A percentile compares a stretch with the other conserved stretches of the same genome.
phyloP scores from a whole-genome alignment of 2,113 vertebrate species.

The Suricata suricatta region DNA sequence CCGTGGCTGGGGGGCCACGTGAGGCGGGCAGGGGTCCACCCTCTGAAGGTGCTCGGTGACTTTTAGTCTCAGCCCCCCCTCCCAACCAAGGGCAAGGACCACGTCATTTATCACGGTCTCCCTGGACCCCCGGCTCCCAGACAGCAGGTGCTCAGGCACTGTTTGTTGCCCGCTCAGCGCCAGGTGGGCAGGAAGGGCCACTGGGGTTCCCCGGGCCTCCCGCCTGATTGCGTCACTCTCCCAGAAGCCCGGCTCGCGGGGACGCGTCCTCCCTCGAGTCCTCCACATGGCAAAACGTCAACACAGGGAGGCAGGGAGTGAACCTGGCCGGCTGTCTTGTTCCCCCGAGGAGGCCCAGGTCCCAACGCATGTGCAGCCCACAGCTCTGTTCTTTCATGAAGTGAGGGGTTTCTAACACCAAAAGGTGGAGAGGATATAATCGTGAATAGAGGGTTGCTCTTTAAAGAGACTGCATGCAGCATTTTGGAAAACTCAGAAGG shows the following conservation, averaged over 20 bases:
- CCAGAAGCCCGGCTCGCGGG: neutral
- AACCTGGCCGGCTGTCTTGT: accelerated
- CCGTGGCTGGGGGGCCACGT: accelerated
- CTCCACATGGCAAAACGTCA: neutral
- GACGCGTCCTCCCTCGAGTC: neutral
- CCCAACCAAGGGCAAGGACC: neutral
- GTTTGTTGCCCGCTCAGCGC: accelerated
- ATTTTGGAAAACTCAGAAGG: neutral
- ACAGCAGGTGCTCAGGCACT: neutral
- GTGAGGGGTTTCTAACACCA: neutral
- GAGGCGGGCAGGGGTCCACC: accelerated
- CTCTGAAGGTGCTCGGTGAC: neutral
- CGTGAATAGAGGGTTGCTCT: neutral
- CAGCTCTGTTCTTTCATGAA: neutral
- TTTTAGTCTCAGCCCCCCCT: neutral
- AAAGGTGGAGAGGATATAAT: neutral
- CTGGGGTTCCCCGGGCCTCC: neutral
- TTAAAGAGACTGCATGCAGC: too few relatives aligned
- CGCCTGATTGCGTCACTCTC: neutral
- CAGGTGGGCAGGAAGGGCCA: neutral
- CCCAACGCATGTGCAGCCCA: neutral
- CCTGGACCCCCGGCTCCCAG: neutral
- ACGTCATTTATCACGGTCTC: neutral
- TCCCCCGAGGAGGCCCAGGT: neutral
- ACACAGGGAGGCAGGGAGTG: neutral